phyloP scores from a whole-genome alignment of 2,797 vertebrate species.

The Thunnus albacares region DNA sequence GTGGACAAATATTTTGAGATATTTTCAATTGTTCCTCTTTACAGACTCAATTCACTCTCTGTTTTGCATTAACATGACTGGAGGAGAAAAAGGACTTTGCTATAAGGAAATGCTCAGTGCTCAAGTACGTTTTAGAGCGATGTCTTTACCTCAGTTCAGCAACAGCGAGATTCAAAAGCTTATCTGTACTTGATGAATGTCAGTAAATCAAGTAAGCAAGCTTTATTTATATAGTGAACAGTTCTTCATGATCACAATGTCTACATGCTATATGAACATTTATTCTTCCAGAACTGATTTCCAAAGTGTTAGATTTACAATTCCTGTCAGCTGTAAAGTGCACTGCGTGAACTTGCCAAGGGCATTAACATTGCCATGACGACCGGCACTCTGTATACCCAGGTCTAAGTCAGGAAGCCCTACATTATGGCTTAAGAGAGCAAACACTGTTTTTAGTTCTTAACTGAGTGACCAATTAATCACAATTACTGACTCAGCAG shows the following conservation, averaged over 20 bases:
- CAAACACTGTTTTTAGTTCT: neutral
- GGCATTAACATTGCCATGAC: constrained; percentile 49
- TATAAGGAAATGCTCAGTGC: neutral
- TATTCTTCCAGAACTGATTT: constrained; percentile 1
- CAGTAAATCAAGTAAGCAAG: neutral
- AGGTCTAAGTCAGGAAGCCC: constrained; percentile 20
- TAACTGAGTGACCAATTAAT: constrained; percentile 13
- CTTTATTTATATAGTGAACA: constrained; percentile 8
- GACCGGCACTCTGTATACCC: constrained; percentile 19
- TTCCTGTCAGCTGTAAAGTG: constrained; percentile 12
- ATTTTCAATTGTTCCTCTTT: neutral
- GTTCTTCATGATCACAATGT: constrained; percentile 6
- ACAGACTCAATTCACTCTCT: neutral
- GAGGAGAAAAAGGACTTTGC: neutral
- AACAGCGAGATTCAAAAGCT: neutral
- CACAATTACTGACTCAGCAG: constrained; percentile 22
- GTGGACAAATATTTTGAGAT: neutral
- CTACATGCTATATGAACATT: neutral
- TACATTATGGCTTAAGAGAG: constrained; percentile 53
- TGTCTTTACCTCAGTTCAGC: neutral
- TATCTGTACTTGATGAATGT: neutral
- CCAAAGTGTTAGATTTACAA: constrained; percentile 31
- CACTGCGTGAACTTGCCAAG: constrained; percentile 6
- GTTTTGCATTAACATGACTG: neutral
- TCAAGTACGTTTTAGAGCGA: neutral